Conservation (phyloP, 2,888 invertebrate species). For the Pristionchus entomophagus region DNA sequence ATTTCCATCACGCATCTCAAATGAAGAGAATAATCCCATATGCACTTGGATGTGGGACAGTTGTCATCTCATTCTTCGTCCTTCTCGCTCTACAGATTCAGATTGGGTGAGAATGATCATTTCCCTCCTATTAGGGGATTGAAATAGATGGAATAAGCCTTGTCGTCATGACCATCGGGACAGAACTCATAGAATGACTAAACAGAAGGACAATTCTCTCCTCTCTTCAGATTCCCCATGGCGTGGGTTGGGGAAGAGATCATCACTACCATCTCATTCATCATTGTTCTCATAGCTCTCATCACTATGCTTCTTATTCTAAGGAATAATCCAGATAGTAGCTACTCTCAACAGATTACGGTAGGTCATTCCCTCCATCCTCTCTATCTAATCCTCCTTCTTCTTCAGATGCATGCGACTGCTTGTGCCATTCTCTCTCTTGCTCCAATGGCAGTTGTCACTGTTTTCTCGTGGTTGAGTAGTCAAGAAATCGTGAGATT, state of each 20-base stretch:
- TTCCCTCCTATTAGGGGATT: too few relatives aligned
- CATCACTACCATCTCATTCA: constrained; percentile 14
- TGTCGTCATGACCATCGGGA: background rate
- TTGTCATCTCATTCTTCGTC: constrained; percentile 14
- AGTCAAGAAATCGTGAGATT: background rate
- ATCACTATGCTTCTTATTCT: constrained; percentile 26
- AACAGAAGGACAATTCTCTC: background rate
- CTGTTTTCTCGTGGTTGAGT: constrained; percentile 22
- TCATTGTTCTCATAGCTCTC: constrained; percentile 11
- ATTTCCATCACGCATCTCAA: constrained; percentile 30
- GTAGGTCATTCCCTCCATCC: background rate
- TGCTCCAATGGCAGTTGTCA: constrained; percentile 31
- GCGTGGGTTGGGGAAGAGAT: constrained; percentile 41
- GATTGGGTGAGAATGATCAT: constrained; percentile 47
- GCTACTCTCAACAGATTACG: constrained; percentile 30
- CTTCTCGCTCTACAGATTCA: constrained; percentile 29
- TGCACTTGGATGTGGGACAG: constrained; percentile 25
- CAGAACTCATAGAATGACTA: background rate
- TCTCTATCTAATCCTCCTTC: background rate
- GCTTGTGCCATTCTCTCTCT: constrained; percentile 23
- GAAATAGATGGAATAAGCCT: background rate
- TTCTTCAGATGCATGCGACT: constrained; percentile 12
- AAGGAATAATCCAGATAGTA: constrained; percentile 12
- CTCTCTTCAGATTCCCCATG: constrained; percentile 37
- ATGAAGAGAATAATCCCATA: constrained; percentile 21